Base-by-base conservation (phyloP, 2,888 invertebrate genomes). In the Plagodis pulveraria region DNA sequence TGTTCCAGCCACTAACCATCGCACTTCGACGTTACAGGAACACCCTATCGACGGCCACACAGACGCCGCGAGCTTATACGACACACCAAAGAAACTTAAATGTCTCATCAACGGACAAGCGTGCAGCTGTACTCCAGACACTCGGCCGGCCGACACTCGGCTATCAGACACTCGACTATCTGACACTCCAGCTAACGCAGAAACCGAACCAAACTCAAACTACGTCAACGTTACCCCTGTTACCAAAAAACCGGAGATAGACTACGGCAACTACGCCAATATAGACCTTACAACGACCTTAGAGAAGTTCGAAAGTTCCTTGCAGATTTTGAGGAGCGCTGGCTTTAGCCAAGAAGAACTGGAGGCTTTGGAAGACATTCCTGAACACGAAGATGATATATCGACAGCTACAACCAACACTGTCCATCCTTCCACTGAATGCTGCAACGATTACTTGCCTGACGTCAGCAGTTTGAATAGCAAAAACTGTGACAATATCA, bases 291-390 rank as follows among this genome's bases (percentile, higher is more conserved):
- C 95, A 58, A 94, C 96, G 68, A 96, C 96, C 0, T 84, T 97
- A 56, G 95, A 96, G 72, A 94, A 96, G 67, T 97, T 96, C 78
- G 97, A 96, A 80, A 97, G 96, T 80, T 96, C 96, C 49, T 93
- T 95, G 68, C 96, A 96, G 71, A 90, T 95, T 41, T 77, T 95
- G 22, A 88, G 93, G 61, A 94, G 94, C 71, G 94, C 94, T 9
- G 94, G 94, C 0, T 93, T 94, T 65, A 93, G 94, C 59, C 93
- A 93, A 68, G 93, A 94, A 63, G 94, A 94, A 63, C 71, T 94
- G 6, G 93, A 94, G 12, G 91, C 85, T 49, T 73, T 91, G 56
- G 91, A 93, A 74, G 91, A 91, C 55, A 88, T 90, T 43, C 87
- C 91, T 0, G 92, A 93, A 69, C 85, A 91, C 38, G 91, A 91